Conservation (phyloP, 1,140 invertebrate species). For the Drosophila malerkotliana region DNA sequence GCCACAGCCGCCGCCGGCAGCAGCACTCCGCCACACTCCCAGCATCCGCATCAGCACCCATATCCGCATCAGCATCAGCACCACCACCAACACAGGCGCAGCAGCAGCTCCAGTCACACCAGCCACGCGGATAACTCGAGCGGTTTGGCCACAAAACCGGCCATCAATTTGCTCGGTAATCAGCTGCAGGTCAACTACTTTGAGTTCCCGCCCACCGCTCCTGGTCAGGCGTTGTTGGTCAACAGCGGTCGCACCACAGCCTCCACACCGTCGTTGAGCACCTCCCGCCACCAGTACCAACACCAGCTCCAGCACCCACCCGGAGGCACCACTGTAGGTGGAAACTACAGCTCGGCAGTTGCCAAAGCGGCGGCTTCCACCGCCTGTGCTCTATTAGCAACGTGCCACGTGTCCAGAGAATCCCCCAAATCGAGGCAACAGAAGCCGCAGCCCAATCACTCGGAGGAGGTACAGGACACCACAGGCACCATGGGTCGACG, state of each 20-base stretch:
- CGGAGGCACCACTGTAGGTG: neutral
- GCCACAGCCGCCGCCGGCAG: conserved; percentile 53
- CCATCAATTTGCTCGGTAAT: conserved; percentile 75
- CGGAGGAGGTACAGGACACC: conserved; percentile 38
- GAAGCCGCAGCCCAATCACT: conserved; percentile 20
- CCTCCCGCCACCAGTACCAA: conserved; percentile 14
- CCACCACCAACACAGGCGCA: conserved; percentile 44
- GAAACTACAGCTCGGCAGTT: conserved; percentile 61
- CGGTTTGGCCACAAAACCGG: conserved; percentile 67
- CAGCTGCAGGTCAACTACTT: conserved; percentile 78
- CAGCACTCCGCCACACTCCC: conserved; percentile 55
- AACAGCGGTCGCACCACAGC: conserved; percentile 49
- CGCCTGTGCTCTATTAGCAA: conserved; percentile 68
- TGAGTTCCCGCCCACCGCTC: conserved; percentile 66
- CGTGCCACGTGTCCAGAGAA: conserved; percentile 65
- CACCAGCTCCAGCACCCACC: conserved; percentile 12
- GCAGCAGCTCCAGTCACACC: conserved; percentile 47
- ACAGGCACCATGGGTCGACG: conserved; percentile 77
- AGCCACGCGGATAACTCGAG: conserved; percentile 46
- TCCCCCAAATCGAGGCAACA: conserved; percentile 47
- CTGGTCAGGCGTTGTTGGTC: conserved; percentile 44
- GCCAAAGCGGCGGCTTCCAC: conserved; percentile 68
- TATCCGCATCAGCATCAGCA: conserved; percentile 33
- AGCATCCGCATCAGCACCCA: conserved; percentile 38
- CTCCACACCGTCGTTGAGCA: conserved; percentile 71